Evolutionary conservation across 2,113 vertebrate genomes (phyloP), one percentile per base, ranked within the genome.

Genomic region (Morone chrysops): DNA sequence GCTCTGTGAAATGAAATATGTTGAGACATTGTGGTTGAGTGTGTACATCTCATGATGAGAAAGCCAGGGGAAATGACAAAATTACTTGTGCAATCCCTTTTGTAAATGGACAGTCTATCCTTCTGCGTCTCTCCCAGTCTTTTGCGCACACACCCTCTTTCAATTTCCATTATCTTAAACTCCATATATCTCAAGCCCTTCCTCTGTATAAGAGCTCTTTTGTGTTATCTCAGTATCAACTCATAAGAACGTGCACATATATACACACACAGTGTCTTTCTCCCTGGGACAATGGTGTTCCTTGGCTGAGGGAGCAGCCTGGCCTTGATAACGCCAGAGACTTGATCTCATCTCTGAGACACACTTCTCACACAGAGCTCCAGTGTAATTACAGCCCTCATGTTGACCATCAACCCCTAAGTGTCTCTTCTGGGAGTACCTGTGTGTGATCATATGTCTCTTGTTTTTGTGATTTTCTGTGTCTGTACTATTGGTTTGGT

Each of bases 71-170:
- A 57, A 69, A 62, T 6, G 31, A 54, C 18, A 57, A 88, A 85
- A 90, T 82, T 17, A 83, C 63, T 84, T 71, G 65, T 43, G 54
- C 73, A 80, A 63, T 87, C 74, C 84, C 72, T 86, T 90, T 82
- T 77, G 71, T 78, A 89, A 91, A 92, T 81, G 82, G 36, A 70
- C 68, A 75, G 72, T 84, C 80, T 69, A 72, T 87, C 71, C 67
- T 67, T 74, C 77, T 47, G 67, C 36, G 56, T 62, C 68, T 36
- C 54, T 66, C 18, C 18, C 38, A 47, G 59, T 71, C 59, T 62
- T 75, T 71, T 17, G 74, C 51, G 62, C 66, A 77, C 70, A 85
- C 17, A 7, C 54, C 56, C 41, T 43, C 38, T 48, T 60, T 79
- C 75, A 63, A 38, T 89, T 85, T 71, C 38, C 54, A 87, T 86